Percentiles rank a stretch among this genome's conserved stretches.
These are phyloP conservation scores for Diploscapter pachys DNA, from an alignment of 1,140 invertebrate genomes.

Conservation along the genomic window DNA sequence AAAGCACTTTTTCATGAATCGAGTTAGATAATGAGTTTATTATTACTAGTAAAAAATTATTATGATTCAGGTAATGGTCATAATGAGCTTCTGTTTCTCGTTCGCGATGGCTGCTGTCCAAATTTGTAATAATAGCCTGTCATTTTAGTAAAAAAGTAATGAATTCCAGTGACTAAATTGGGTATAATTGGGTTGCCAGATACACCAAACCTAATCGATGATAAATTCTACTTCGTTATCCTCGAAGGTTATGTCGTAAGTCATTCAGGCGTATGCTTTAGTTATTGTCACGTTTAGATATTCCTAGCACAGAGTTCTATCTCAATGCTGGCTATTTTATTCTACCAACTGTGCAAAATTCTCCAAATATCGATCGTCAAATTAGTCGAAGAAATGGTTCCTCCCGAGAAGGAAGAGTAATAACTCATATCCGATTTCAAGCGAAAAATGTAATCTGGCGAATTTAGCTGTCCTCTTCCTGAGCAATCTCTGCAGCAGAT, in stretches of 20 bases:
- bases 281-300: background rate
- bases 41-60: no score
- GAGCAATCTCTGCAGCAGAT: constrained; percentile 21
- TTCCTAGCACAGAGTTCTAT: constrained; percentile 27
- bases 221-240: constrained; percentile 23
- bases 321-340: constrained; percentile 27
- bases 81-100: no score
- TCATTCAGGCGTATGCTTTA: no score
- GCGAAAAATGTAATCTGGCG: no score
- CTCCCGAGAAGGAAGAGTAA: constrained; percentile 27
- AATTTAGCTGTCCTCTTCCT: constrained; percentile 13
- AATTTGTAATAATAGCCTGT: no score
- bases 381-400: constrained; percentile 29
- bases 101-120: no score
- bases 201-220: constrained; percentile 29
- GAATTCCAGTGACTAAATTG: constrained; percentile 19
- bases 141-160: no score
- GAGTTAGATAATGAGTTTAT: no score
- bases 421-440: no score
- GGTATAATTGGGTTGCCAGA: constrained; percentile 14
- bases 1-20: no score
- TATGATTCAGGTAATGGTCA: no score
- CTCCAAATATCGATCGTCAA: constrained; percentile 13
- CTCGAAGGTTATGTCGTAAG: constrained; percentile 27
- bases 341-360: constrained; percentile 28